Percentiles rank a stretch among this genome's conserved stretches.
phyloP scores from a whole-genome alignment of 2,113 vertebrate genomes.

The Willisornis vidua region DNA sequence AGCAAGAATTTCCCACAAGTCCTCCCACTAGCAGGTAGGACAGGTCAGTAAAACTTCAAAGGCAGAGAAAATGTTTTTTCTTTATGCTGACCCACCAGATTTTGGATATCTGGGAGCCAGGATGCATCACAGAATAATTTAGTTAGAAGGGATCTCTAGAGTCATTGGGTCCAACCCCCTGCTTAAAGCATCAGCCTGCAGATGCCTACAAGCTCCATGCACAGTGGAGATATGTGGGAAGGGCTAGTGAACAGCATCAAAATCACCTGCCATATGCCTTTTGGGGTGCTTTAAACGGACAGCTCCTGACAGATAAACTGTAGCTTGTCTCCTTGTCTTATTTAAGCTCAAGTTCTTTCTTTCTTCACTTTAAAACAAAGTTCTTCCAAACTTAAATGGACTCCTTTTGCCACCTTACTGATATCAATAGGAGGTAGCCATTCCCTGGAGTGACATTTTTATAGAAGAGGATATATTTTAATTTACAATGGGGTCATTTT shows the following conservation, averaged over 20 bases:
- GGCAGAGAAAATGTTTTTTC: neutral
- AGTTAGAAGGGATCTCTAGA: neutral
- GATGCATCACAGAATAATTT: neutral
- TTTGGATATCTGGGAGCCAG: neutral
- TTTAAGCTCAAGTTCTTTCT: neutral
- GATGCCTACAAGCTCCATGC: neutral
- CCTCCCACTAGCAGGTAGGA: neutral
- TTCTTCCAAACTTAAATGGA: neutral
- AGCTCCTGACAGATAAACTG: neutral
- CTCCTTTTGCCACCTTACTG: neutral
- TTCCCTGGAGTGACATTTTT: neutral
- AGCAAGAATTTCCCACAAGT: neutral
- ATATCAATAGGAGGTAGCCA: neutral
- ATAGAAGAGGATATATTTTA: neutral
- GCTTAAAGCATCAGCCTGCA: neutral
- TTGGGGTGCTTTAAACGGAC: neutral
- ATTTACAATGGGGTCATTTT: neutral
- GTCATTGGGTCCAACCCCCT: accelerated
- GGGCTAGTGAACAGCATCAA: neutral
- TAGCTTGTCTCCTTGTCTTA: neutral
- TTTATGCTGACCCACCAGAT: neutral
- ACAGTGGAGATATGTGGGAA: neutral
- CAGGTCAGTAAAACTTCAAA: neutral
- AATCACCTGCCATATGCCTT: neutral
- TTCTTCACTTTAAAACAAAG: neutral